Evolutionary conservation across 2,113 vertebrate genomes (phyloP).

Genomic region (Coryphaenoides rupestris): DNA sequence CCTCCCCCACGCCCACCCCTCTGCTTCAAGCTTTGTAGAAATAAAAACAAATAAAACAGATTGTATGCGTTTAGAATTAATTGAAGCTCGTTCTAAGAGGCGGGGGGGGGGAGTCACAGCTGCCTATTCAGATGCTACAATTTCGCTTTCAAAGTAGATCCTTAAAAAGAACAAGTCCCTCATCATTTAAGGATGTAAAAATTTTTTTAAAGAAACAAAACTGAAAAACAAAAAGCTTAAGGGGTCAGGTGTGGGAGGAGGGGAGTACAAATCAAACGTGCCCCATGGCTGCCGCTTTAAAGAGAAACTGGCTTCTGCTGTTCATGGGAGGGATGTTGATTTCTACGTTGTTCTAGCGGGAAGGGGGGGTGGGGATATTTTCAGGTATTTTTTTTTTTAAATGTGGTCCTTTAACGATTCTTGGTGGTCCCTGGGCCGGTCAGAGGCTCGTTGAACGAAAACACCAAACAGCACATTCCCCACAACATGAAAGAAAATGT

Average conservation of each 20-base stretch:
- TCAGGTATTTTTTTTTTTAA: too few relatives aligned
- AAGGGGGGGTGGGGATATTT: too few relatives aligned
- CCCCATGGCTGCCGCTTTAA: slow-evolving; percentile 4
- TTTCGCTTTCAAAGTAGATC: slow-evolving; percentile 48
- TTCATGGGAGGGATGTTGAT: not conserved
- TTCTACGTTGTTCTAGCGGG: too few relatives aligned
- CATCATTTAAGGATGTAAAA: slow-evolving; percentile 17
- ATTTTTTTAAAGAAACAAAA: too few relatives aligned
- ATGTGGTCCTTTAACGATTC: not conserved
- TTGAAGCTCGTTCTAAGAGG: slow-evolving; percentile 20
- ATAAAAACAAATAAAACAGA: slow-evolving; percentile 30
- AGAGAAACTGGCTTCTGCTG: not conserved
- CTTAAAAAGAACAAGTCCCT: slow-evolving; percentile 17
- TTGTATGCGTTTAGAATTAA: slow-evolving; percentile 34
- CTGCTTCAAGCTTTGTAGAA: slow-evolving; percentile 35
- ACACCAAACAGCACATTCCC: not conserved
- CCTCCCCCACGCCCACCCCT: slow-evolving; percentile 14
- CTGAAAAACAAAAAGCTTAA: not conserved
- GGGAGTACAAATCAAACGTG: not conserved
- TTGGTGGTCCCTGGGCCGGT: not conserved
- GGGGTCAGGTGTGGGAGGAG: not conserved
- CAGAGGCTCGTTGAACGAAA: not conserved
- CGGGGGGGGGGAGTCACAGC: slow-evolving; percentile 53
- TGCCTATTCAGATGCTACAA: slow-evolving; percentile 75
- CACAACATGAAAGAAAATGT: not conserved